phyloP scores from a whole-genome alignment of 2,797 vertebrate species.

The Thripadectes ignobilis region DNA sequence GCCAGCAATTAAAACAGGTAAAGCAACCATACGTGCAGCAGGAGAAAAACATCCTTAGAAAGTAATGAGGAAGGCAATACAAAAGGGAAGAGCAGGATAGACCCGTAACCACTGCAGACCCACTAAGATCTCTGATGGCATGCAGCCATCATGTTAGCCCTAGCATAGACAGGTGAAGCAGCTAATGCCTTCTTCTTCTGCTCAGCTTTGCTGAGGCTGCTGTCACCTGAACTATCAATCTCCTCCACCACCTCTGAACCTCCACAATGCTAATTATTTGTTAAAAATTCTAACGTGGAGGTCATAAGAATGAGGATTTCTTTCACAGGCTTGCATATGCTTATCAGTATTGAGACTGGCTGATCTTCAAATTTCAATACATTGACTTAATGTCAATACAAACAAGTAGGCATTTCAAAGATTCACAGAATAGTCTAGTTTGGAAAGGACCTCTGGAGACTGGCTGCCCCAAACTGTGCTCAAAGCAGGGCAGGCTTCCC shows the following conservation, averaged over 20 bases:
- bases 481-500: not conserved
- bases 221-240: not conserved
- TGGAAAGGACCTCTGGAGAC: not conserved
- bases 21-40: not conserved
- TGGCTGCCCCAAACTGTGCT: not conserved
- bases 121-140: not conserved
- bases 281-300: fast-evolving
- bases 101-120: not conserved
- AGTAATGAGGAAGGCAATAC: not conserved
- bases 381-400: not conserved
- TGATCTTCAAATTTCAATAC: not conserved
- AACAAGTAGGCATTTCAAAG: not conserved
- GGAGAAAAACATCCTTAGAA: not conserved
- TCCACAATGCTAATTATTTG: not conserved
- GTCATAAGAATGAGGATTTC: not conserved
- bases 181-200: not conserved
- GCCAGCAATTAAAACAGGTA: not conserved
- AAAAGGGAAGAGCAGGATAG: not conserved
- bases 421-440: not conserved
- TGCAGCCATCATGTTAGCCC: not conserved
- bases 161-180: not conserved
- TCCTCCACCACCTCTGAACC: not conserved
- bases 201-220: not conserved
- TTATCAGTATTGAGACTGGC: not conserved
- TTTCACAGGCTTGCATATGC: not conserved